Conservation (phyloP, 2,113 vertebrate species). For the Crotalus viridis region DNA sequence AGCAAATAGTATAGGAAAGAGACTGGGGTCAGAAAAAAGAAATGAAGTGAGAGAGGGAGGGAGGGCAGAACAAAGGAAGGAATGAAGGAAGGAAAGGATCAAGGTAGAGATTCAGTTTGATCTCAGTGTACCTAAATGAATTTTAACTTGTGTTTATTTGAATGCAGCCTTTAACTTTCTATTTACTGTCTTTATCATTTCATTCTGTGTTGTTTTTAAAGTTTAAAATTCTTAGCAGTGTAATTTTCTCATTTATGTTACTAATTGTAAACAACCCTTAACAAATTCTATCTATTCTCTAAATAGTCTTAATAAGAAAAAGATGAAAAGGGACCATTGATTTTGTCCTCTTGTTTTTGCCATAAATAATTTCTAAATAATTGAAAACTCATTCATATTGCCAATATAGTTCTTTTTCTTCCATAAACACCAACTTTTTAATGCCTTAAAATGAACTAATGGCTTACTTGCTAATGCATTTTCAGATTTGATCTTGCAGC, state of each 20-base stretch:
- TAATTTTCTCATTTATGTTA: background rate
- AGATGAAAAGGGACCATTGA: background rate
- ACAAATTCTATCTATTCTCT: background rate
- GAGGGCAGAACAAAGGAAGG: background rate
- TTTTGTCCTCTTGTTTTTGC: background rate
- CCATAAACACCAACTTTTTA: slow-evolving; percentile 39
- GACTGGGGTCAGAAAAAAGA: background rate
- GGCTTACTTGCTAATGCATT: slow-evolving; percentile 57
- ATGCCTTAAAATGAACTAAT: slow-evolving; percentile 55
- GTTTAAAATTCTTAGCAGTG: slow-evolving; percentile 4
- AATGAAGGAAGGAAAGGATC: background rate
- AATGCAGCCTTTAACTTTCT: background rate
- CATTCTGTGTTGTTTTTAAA: background rate
- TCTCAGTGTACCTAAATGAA: background rate
- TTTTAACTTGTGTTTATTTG: background rate
- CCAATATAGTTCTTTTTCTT: slow-evolving; percentile 40
- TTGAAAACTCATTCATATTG: slow-evolving; percentile 28
- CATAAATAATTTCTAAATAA: slow-evolving; percentile 25
- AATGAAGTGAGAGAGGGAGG: no score
- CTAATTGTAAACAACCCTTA: slow-evolving; percentile 18
- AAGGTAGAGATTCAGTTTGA: background rate
- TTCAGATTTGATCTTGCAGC: slow-evolving; percentile 48
- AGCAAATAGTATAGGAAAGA: background rate
- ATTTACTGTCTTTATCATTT: background rate
- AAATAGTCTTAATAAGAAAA: slow-evolving; percentile 31